Evolutionary conservation across 2,888 invertebrate genomes (phyloP).

Genomic region (Taphrorychus bicolor): DNA sequence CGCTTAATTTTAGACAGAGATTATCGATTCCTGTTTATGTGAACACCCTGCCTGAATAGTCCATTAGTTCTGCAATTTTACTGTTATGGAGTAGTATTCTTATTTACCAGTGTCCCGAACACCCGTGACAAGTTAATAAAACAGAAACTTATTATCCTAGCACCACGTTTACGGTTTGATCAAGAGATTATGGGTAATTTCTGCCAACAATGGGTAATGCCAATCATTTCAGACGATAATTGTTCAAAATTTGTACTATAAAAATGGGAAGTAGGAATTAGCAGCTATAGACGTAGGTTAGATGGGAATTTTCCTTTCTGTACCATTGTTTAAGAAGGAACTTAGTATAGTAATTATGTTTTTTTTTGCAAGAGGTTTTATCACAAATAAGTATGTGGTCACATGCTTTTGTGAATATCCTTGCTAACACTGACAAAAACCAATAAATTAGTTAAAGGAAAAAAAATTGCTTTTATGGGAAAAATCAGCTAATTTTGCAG

Average conservation of each 20-base stretch:
- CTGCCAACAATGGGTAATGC: neutral
- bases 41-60: constrained; percentile 13
- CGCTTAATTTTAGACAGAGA: constrained; percentile 18
- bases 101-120: too few species aligned
- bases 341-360: neutral
- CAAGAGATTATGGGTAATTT: neutral
- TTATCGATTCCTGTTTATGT: constrained; percentile 19
- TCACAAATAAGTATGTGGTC: too few species aligned
- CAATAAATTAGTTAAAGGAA: too few species aligned
- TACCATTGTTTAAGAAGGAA: neutral
- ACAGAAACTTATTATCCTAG: neutral
- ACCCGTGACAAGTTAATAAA: neutral
- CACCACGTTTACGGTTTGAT: neutral
- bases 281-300: neutral
- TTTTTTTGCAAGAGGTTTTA: neutral
- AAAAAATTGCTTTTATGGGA: too few species aligned
- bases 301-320: neutral
- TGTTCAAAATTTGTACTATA: neutral
- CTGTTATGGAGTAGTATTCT: neutral
- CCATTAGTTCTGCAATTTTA: neutral
- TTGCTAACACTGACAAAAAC: too few species aligned
- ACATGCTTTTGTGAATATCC: too few species aligned
- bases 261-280: neutral
- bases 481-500: too few species aligned
- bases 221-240: neutral